Conservation (phyloP, 2,888 invertebrate genomes). For the Periphyllus acericola region DNA sequence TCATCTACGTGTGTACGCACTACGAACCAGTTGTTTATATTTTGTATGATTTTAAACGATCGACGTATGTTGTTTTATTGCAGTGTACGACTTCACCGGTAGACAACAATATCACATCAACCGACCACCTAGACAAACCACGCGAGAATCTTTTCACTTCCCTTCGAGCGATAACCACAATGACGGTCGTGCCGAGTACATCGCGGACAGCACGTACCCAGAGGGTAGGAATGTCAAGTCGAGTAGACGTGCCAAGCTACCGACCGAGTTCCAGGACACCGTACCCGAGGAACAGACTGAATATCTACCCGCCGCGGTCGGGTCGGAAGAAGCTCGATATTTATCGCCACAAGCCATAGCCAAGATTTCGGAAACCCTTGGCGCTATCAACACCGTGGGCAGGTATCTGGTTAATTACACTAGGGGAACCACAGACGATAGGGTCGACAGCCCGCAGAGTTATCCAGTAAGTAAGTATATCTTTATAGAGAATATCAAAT, state of each 20-base stretch:
- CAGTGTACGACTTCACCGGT: conserved; percentile 40
- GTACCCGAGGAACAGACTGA: conserved; percentile 33
- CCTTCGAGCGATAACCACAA: conserved; percentile 4
- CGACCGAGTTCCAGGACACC: conserved; percentile 33
- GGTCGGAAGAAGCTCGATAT: conserved; percentile 63
- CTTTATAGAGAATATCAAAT: conserved; percentile 41
- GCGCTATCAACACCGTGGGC: conserved; percentile 87
- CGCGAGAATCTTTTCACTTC: conserved; percentile 35
- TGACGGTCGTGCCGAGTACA: background rate
- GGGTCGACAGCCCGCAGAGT: conserved; percentile 48
- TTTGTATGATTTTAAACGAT: too few species aligned
- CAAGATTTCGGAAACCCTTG: conserved; percentile 74
- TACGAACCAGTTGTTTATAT: too few species aligned
- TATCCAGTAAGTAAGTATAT: conserved; percentile 61
- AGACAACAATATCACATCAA: conserved; percentile 25
- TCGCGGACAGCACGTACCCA: conserved; percentile 5
- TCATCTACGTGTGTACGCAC: too few species aligned
- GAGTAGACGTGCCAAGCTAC: conserved; percentile 49
- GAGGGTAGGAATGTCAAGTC: conserved; percentile 43
- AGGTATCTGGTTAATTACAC: conserved; percentile 87
- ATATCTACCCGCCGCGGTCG: conserved; percentile 21
- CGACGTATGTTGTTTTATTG: background rate
- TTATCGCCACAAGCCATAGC: conserved; percentile 67
- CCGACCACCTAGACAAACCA: conserved; percentile 47
- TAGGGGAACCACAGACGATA: conserved; percentile 66